phyloP scores from a whole-genome alignment of 2,888 invertebrate species.

The Hirtodrosophila histrioides region DNA sequence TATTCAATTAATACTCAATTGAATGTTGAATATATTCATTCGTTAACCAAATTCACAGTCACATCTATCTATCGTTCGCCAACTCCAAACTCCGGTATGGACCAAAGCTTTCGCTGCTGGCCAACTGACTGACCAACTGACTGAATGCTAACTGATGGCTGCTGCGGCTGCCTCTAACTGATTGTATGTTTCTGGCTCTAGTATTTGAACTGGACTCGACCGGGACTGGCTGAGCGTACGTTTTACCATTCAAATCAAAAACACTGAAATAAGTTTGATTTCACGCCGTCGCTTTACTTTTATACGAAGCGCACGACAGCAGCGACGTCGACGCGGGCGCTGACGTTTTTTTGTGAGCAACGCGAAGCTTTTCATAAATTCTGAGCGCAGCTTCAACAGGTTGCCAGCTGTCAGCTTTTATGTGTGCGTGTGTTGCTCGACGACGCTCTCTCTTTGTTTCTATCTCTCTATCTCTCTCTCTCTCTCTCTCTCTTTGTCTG shows the following conservation, averaged over 20 bases:
- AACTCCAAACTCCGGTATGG: conserved; percentile 22
- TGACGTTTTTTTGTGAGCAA: conserved; percentile 54
- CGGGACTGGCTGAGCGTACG: conserved; percentile 69
- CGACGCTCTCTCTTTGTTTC: conserved; percentile 36
- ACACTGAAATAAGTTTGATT: conserved; percentile 84
- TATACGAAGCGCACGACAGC: conserved; percentile 75
- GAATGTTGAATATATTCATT: conserved; percentile 8
- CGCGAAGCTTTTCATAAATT: conserved; percentile 70
- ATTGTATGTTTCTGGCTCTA: conserved; percentile 16
- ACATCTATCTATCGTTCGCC: conserved; percentile 35
- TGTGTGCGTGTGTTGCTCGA: conserved; percentile 6
- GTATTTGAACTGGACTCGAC: conserved; percentile 61
- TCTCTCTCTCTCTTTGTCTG: conserved; percentile 41
- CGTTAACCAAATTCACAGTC: conserved; percentile 38
- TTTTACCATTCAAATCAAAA: conserved; percentile 83
- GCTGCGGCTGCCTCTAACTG: conserved; percentile 24
- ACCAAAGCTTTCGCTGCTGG: conserved; percentile 28
- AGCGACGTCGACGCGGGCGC: conserved; percentile 28
- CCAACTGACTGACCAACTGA: conserved; percentile 52
- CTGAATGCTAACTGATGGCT: conserved; percentile 25
- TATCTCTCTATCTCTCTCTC: conserved; percentile 21
- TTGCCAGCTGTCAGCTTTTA: conserved; percentile 48
- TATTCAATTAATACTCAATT: conserved; percentile 18
- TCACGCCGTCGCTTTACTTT: conserved; percentile 83
- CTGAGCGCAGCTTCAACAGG: conserved; percentile 71